Evolutionary conservation across 1,140 invertebrate genomes (phyloP).

Genomic region (Plutomurus gul): DNA sequence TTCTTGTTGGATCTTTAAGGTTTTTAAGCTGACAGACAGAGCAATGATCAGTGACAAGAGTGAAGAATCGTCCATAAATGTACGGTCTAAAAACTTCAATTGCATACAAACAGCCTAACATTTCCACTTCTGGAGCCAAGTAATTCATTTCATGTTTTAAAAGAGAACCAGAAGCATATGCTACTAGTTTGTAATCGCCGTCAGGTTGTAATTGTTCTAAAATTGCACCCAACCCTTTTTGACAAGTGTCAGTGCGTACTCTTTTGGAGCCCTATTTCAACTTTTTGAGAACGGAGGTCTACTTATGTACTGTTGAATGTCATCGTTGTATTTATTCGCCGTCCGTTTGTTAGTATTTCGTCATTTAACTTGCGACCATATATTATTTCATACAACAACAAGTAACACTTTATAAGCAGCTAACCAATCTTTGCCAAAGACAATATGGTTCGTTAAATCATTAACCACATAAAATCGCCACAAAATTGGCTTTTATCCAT

Average conservation of each 20-base stretch:
- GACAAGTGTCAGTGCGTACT: not conserved
- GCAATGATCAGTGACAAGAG: slow-evolving; percentile 61
- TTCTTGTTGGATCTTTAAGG: not conserved
- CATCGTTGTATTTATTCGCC: no score
- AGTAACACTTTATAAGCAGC: not conserved
- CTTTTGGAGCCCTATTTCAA: not conserved
- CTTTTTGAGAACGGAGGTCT: no score
- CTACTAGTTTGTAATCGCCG: slow-evolving; percentile 55
- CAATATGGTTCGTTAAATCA: not conserved
- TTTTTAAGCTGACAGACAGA: slow-evolving; percentile 59
- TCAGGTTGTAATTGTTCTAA: slow-evolving; percentile 40
- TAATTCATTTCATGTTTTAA: slow-evolving; percentile 56
- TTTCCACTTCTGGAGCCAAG: slow-evolving; percentile 58
- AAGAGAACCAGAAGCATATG: slow-evolving; percentile 58
- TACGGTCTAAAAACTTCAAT: slow-evolving; percentile 57
- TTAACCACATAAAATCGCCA: not conserved
- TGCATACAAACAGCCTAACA: slow-evolving; percentile 58
- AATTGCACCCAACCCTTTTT: not conserved
- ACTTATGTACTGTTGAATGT: no score
- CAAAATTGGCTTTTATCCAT: not conserved
- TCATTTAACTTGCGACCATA: not conserved
- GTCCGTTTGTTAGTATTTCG: not conserved
- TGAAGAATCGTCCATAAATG: slow-evolving; percentile 56
- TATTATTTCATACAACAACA: not conserved
- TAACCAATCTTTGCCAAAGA: not conserved